phyloP scores from a whole-genome alignment of 2,113 vertebrate species.

The Tupaia tana region DNA sequence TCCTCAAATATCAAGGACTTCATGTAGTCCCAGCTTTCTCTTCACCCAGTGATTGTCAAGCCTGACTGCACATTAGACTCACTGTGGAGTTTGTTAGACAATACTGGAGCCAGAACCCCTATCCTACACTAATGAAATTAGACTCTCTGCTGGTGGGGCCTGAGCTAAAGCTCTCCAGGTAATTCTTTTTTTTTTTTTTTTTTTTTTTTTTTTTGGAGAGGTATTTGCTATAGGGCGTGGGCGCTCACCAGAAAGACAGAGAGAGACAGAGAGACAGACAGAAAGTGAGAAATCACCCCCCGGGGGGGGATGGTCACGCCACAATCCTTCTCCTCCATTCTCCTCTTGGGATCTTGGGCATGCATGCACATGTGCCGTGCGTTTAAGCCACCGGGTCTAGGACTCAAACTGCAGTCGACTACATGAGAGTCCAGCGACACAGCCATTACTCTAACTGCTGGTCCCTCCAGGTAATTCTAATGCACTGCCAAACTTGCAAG shows the following conservation, averaged over 20 bases:
- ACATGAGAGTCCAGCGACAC: no score
- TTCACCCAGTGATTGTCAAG: conserved; percentile 28
- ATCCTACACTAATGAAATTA: conserved; percentile 3
- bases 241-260: no score
- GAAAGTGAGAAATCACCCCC: no score
- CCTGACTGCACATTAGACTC: conserved; percentile 34
- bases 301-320: no score
- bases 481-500: neutral
- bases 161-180: conserved; percentile 5
- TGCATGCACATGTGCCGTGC: no score
- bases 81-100: conserved; percentile 28
- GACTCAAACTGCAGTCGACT: no score
- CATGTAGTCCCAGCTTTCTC: conserved; percentile 23
- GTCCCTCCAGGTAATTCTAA: conserved; percentile 14
- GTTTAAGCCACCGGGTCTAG: no score
- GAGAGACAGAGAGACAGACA: no score
- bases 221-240: no score
- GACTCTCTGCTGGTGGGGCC: conserved; percentile 9
- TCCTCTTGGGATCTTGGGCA: no score
- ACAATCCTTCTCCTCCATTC: no score
- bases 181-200: neutral
- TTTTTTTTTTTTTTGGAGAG: no score
- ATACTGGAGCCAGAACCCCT: neutral
- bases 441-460: neutral
- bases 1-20: conserved; percentile 67